Base-by-base conservation (phyloP, 1,140 invertebrate genomes). In the Drosophila albomicans region DNA sequence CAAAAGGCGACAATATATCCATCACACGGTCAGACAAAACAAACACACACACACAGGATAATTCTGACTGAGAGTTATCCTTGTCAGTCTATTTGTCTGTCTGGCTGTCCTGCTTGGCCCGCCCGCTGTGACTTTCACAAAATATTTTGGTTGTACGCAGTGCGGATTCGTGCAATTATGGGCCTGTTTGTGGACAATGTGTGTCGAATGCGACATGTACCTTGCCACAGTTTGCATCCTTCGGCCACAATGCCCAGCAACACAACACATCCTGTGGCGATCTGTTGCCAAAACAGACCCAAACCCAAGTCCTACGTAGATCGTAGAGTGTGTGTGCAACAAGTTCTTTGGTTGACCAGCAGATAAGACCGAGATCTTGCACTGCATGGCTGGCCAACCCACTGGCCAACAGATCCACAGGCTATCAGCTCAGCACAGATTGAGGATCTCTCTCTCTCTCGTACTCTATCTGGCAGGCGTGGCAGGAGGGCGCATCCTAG, bases 141-240 rank as follows among this genome's bases (percentile, higher is more conserved):
- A 90, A 89, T 89, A 89, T 89, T 89, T 89, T 89, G 85, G 85
- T 89, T 89, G 81, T 90, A 90, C 85, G 85, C 85, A 90, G 82
- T 87, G 75, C 75, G 75, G 75, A 78, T 78, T 78, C 64, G 64
- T 78, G 82, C 82, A 86, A 86, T 86, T 87, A 86, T 82, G 76
- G 71, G 45, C 71, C 67, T 71, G 69, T 66, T 68, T 77, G 75
- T 78, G 75, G 64, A 79, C 81, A 74, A 74, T 79, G 73, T 84
- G 81, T 84, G 81, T 74, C 76, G 74, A 84, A 82, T 84, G 77
- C 58, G 71, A 79, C 74, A 66, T 46, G 62, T 46, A 57, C 64
- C 71, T 59, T 56, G 52, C 71, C 63, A 52, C 56, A 52, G 70
- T 57, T 32, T 6, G 41, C 25, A 48, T 58, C 56, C 67, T 54